Evolutionary conservation across 2,888 invertebrate species (phyloP).

Genomic region (Apodemia mormo): DNA sequence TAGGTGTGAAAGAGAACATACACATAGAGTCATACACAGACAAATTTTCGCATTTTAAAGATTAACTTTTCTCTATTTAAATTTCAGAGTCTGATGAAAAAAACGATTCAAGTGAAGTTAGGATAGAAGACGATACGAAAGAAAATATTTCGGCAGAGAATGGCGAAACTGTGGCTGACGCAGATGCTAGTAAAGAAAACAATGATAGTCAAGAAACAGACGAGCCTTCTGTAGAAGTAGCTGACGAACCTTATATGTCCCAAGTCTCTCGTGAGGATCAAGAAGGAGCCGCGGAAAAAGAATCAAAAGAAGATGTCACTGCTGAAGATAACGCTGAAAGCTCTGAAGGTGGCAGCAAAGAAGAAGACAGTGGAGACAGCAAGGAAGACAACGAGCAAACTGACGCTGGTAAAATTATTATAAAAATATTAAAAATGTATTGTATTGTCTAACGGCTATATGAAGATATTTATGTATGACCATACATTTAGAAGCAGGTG

Average conservation of each 20-base stretch:
- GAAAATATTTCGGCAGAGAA: constrained; percentile 68
- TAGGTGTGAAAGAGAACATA: too few relatives aligned
- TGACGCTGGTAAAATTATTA: constrained; percentile 58
- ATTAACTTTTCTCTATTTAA: constrained; percentile 19
- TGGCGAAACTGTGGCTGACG: constrained; percentile 52
- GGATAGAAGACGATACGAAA: constrained; percentile 69
- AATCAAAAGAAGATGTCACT: constrained; percentile 59
- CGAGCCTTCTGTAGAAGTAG: constrained; percentile 68
- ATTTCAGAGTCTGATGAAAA: constrained; percentile 73
- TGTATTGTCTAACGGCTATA: too few relatives aligned
- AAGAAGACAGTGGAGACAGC: constrained; percentile 53
- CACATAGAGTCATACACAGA: too few relatives aligned
- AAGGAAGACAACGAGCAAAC: constrained; percentile 66
- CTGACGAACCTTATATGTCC: constrained; percentile 73
- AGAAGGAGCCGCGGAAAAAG: constrained; percentile 55
- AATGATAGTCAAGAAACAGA: constrained; percentile 50
- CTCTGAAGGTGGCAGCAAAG: constrained; percentile 52
- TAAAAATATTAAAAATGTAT: neutral
- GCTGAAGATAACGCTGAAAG: constrained; percentile 58
- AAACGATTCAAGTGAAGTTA: constrained; percentile 77
- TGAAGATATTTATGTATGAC: too few relatives aligned
- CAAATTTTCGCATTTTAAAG: neutral
- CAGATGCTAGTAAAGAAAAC: constrained; percentile 50
- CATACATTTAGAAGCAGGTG: too few relatives aligned
- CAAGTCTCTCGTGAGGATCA: constrained; percentile 74